These are phyloP conservation scores for Clarias batrachus DNA, from an alignment of 2,113 vertebrate genomes.

Conservation along the genomic window DNA sequence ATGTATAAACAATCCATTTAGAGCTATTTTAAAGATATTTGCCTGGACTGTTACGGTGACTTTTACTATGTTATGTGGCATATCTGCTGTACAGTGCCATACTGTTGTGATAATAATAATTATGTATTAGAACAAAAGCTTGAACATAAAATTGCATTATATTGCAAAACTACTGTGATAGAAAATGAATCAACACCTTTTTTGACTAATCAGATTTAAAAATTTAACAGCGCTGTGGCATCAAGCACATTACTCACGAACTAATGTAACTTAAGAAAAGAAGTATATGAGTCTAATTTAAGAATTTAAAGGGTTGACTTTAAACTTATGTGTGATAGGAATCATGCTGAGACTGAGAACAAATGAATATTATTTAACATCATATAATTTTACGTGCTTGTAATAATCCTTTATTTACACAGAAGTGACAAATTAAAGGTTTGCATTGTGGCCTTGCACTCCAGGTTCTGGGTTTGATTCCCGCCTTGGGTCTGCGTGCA, in stretches of 20 bases:
- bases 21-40: neutral
- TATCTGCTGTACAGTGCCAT: neutral
- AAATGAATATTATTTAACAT: neutral
- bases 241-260: neutral
- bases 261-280: neutral
- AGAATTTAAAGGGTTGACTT: neutral
- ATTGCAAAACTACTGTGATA: neutral
- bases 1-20: neutral
- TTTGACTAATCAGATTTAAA: neutral
- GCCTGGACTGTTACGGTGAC: neutral
- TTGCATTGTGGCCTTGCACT: too few species aligned
- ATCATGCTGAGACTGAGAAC: neutral
- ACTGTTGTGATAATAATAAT: neutral
- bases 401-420: neutral
- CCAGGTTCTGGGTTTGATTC: too few species aligned
- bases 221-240: neutral
- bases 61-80: neutral
- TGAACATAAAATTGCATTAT: neutral
- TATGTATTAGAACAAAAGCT: neutral
- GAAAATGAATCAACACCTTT: neutral
- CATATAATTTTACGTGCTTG: neutral
- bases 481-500: too few species aligned
- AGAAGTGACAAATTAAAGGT: neutral
- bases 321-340: neutral
- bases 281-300: neutral